Evolutionary conservation across 2,797 vertebrate genomes (phyloP).

Genomic region (Cephalopachus bancanus): DNA sequence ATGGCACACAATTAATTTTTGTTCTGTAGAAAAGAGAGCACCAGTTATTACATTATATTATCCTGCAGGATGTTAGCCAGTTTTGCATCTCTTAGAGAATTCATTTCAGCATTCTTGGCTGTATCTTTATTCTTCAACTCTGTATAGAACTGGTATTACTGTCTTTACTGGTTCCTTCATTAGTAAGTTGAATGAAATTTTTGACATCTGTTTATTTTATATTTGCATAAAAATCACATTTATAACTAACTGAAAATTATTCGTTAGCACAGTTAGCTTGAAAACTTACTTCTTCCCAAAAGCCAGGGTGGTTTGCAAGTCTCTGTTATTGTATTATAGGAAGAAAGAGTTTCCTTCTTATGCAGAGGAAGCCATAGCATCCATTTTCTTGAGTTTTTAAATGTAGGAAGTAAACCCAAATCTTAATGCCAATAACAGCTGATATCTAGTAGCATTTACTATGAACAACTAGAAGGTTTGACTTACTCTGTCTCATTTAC

Average conservation of each 20-base stretch:
- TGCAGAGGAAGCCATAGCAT: background rate
- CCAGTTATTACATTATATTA: background rate
- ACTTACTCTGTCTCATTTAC: background rate
- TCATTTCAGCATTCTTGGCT: background rate
- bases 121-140: background rate
- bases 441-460: background rate
- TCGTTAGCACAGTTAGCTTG: background rate
- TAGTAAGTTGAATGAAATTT: background rate
- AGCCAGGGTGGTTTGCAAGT: background rate
- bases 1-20: background rate
- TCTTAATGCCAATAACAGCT: background rate
- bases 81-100: background rate
- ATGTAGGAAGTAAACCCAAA: background rate
- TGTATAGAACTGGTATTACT: background rate
- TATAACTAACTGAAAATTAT: conserved; percentile 16
- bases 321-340: background rate
- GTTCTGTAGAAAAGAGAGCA: background rate
- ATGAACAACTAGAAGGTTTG: background rate
- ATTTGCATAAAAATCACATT: background rate
- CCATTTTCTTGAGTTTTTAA: background rate
- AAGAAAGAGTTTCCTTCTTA: background rate
- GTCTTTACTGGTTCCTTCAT: background rate
- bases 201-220: conserved; percentile 38
- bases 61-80: background rate
- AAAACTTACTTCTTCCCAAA: background rate